Evolutionary conservation across 2,113 vertebrate species (phyloP), one percentile per base, ranked within the genome.

Genomic region (Oncorhynchus tshawytscha): DNA sequence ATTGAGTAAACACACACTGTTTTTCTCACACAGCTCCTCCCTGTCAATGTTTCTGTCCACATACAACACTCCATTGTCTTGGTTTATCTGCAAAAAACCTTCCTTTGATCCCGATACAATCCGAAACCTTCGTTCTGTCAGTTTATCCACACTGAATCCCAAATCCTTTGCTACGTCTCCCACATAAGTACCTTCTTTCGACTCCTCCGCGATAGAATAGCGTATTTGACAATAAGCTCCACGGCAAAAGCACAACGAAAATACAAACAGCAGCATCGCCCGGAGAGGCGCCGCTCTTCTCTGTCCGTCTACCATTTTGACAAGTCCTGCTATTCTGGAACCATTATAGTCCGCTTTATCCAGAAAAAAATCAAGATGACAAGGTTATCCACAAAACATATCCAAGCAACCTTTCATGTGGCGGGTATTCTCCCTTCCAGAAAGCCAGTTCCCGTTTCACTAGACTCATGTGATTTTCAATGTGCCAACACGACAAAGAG

Each of bases 111-210:
- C 88, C 29, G 89, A 78, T 0, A 90, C 88, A 62, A 92, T 83
- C 12, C 90, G 87, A 24, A 91, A 88, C 20, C 89, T 79, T 1
- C 82, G 86, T 1, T 82, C 80, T 7, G 34, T 73, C 20, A 94
- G 87, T 22, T 87, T 70, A 1, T 39, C 73, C 67, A 85, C 76
- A 59, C 85, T 87, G 3, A 94, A 70, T 11, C 91, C 91, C 76
- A 94, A 51, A 80, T 94, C 93, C 48, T 84, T 92, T 1, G 91
- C 91, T 24, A 91, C 85, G 81, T 92, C 88, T 16, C 91, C 90
- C 78, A 96, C 94, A 59, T 89, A 77, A 62, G 87, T 87, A 70
- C 90, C 92, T 24, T 81, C 82, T 72, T 88, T 82, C 64, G 84
- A 85, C 75, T 94, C 94, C 57, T 94, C 94, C 0, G 78, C 74